Evolutionary conservation across 2,888 invertebrate species (phyloP).

Genomic region (Chloroclystis v-ata): DNA sequence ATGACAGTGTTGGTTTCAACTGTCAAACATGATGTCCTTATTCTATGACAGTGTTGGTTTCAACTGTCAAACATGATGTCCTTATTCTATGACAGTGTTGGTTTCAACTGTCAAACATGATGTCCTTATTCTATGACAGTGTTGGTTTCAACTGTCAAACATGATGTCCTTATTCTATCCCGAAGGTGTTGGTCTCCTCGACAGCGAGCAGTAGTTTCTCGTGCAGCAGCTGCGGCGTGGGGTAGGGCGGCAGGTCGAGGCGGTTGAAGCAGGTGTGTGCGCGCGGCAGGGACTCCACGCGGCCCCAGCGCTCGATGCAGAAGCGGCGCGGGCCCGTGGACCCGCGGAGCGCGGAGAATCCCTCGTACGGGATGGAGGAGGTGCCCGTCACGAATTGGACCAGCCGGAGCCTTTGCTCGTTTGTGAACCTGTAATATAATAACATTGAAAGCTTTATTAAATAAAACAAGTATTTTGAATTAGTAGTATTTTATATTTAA

Average conservation of each 20-base stretch:
- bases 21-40: too few species aligned
- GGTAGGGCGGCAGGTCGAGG: slow-evolving; percentile 96
- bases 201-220: slow-evolving; percentile 95
- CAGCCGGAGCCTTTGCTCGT: slow-evolving; percentile 94
- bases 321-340: slow-evolving; percentile 97
- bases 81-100: too few species aligned
- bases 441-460: too few species aligned
- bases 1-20: too few species aligned
- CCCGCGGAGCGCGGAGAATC: slow-evolving; percentile 95
- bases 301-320: slow-evolving; percentile 98
- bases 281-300: slow-evolving; percentile 93
- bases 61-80: too few species aligned
- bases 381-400: slow-evolving; percentile 99
- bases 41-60: too few species aligned
- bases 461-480: too few species aligned
- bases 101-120: too few species aligned
- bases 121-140: too few species aligned
- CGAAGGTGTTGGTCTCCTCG: slow-evolving; percentile 97
- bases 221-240: slow-evolving; percentile 92
- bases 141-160: too few species aligned
- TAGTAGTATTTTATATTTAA: too few species aligned
- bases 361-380: slow-evolving; percentile 98
- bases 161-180: slow-evolving; percentile 86
- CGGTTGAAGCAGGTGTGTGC: slow-evolving; percentile 99
- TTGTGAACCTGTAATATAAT: slow-evolving; percentile 84